Percentiles rank a stretch among this genome's conserved stretches.
phyloP scores from a whole-genome alignment of 2,113 vertebrate genomes.

The Oryzias curvinotus region DNA sequence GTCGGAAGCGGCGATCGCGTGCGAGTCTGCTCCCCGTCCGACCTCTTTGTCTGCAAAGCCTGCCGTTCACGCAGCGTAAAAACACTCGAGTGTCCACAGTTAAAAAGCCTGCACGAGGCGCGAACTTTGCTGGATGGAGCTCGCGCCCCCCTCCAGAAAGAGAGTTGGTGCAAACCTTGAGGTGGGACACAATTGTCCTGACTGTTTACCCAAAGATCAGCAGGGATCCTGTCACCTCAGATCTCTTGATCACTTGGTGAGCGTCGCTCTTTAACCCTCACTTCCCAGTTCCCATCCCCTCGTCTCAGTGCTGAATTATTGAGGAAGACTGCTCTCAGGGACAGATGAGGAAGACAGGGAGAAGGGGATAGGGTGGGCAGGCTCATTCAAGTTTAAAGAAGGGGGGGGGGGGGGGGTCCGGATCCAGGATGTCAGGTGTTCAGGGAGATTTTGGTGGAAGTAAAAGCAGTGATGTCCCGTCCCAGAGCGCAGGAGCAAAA shows the following conservation, averaged over 20 bases:
- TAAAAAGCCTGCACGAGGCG: no score
- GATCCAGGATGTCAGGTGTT: constrained; percentile 72
- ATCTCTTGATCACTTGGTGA: neutral
- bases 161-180: no score
- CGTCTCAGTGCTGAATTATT: constrained; percentile 73
- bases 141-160: no score
- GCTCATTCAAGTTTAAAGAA: constrained; percentile 79
- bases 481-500: neutral
- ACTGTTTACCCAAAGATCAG: no score
- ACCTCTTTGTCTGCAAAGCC: no score
- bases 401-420: constrained; percentile 73
- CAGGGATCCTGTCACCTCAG: no score
- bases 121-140: no score
- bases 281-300: constrained; percentile 46
- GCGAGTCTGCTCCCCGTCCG: no score
- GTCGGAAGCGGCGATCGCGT: no score
- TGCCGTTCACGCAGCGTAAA: no score
- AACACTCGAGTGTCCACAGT: no score
- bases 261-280: constrained; percentile 28
- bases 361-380: constrained; percentile 46
- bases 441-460: constrained; percentile 29
- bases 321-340: constrained; percentile 67
- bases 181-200: no score
- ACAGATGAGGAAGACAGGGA: constrained; percentile 32
- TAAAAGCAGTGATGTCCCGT: constrained; percentile 20